Base-by-base conservation (phyloP, 1,140 invertebrate species). In the Orchesella cincta region DNA sequence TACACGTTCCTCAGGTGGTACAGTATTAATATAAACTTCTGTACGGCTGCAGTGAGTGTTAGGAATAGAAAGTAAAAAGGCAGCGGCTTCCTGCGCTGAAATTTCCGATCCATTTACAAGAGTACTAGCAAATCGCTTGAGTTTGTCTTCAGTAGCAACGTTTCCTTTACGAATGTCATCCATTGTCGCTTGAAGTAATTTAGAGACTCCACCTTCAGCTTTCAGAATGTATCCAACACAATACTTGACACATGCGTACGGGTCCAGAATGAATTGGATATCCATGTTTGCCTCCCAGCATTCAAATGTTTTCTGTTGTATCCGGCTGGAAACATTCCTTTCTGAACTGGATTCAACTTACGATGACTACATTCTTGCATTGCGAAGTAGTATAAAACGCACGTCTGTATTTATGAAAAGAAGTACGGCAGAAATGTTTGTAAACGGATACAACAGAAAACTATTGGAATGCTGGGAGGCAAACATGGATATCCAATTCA, bases 401-500 rank as follows among this genome's bases (percentile, higher is more conserved):
- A 54, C 71, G 0, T 74, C 79, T 1, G 70, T 76, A 3, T 76
- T 81, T 36, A 31, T 78, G 3, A 83, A 81, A 76, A 64, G 83
- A 51, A 35, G 23, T 16, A 74, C 76, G 16, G 51, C 79, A 31
- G 83, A 82, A 2, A 46, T 26, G 16, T 83, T 64, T 26, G 76
- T 84, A 14, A 85, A 85, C 79, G 57, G 74, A 52, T 85, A 82
- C 64, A 84, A 82, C 76, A 62, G 26, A 52, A 78, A 75, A 76
- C 77, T 85, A 14, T 57, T 84, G 34, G 26, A 76, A 16, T 46
- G 82, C 26, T 83, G 81, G 76, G 31, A 74, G 62, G 83, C 79
- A 31, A 84, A 85, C 64, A 83, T 84, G 79, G 84, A 85, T 62
- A 83, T 84, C 46, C 84, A 84, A 70, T 83, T 80, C 73, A 73